phyloP scores from a whole-genome alignment of 2,888 invertebrate species.

The Endomychus coccineus region DNA sequence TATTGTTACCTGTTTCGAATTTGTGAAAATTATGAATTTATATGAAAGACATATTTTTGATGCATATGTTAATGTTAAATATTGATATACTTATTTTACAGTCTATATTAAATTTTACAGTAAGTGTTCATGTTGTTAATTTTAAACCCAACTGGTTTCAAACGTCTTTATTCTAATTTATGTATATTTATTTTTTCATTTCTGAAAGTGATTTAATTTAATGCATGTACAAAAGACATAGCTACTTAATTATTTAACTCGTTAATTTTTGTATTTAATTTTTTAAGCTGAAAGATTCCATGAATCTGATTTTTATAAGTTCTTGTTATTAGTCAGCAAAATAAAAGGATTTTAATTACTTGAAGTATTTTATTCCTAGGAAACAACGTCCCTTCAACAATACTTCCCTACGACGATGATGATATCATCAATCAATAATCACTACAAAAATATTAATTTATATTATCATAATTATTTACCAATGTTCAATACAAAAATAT shows the following conservation, averaged over 20 bases:
- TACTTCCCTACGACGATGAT: neutral
- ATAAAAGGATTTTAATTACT: conserved; percentile 28
- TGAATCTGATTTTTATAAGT: conserved; percentile 33
- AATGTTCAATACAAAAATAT: too few species aligned
- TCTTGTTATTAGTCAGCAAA: conserved; percentile 31
- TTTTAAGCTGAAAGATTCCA: conserved; percentile 31
- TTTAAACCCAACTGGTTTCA: conserved; percentile 26
- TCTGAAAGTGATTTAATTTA: conserved; percentile 35
- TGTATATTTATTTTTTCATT: conserved; percentile 34
- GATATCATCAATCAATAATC: too few species aligned
- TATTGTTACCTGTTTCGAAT: conserved; percentile 28
- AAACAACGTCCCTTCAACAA: neutral
- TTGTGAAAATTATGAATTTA: conserved; percentile 19
- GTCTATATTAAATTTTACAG: conserved; percentile 14
- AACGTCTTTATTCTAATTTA: conserved; percentile 26
- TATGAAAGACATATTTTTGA: conserved; percentile 11
- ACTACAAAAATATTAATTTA: too few species aligned
- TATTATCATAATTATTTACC: too few species aligned
- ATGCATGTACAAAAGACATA: conserved; percentile 39
- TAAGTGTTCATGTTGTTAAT: conserved; percentile 17
- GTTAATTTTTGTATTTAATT: conserved; percentile 38
- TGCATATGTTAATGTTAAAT: conserved; percentile 14
- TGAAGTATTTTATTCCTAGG: neutral
- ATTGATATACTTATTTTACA: conserved; percentile 10
- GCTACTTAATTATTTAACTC: conserved; percentile 39